Conservation (phyloP, 2,113 vertebrate genomes). For the Talpa occidentalis region DNA sequence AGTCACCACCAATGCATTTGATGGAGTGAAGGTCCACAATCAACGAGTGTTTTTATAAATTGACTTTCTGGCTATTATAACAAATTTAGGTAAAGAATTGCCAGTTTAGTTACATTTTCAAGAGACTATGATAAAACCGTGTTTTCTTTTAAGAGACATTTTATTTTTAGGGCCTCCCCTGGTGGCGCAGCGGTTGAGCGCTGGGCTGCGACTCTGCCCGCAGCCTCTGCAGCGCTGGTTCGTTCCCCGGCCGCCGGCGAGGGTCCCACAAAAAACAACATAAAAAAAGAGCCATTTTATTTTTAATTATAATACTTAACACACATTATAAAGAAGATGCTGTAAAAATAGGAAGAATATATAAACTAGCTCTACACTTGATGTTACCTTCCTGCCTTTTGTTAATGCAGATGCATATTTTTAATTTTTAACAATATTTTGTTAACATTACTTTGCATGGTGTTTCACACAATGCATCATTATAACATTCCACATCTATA, state of each 20-base stretch:
- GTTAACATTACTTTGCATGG: not conserved
- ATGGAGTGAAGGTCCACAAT: not conserved
- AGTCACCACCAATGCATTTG: not conserved
- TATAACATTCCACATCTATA: not conserved
- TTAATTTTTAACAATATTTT: not conserved
- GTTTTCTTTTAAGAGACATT: not conserved
- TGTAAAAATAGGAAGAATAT: not conserved
- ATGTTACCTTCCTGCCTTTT: not conserved
- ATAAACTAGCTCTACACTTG: not conserved
- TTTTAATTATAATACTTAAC: slow-evolving; percentile 1
- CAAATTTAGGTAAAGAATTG: not conserved
- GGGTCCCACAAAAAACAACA: no score
- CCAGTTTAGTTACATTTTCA: not conserved
- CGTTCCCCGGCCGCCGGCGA: no score
- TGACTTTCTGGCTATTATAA: not conserved
- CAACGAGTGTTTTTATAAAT: not conserved
- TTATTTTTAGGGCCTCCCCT: slow-evolving; percentile 19
- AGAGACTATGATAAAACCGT: not conserved
- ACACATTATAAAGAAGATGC: not conserved
- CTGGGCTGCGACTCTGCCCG: no score
- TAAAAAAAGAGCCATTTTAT: not conserved
- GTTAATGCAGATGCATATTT: not conserved
- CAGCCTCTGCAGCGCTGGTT: no score
- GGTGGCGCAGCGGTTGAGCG: no score
- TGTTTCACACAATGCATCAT: not conserved